Percentiles rank a stretch among this genome's conserved stretches.
Conservation (phyloP, 2,113 vertebrate genomes). For the Apistogramma diplotaenia region DNA sequence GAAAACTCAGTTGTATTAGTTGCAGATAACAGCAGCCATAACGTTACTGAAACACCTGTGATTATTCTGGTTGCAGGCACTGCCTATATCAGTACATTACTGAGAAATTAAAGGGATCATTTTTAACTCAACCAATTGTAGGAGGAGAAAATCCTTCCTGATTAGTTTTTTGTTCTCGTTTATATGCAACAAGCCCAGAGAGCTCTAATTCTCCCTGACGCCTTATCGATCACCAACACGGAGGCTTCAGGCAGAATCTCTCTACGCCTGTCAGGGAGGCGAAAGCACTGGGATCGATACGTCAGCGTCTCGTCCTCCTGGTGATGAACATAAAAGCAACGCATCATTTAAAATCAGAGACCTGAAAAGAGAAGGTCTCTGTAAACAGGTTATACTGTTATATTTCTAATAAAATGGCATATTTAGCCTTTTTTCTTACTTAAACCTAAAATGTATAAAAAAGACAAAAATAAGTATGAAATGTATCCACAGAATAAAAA, state of each 20-base stretch:
- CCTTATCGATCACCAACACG: slow-evolving; percentile 12
- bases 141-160: background rate
- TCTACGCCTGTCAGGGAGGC: slow-evolving; percentile 27
- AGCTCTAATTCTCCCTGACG: slow-evolving; percentile 27
- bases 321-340: background rate
- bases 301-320: background rate
- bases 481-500: too few species aligned
- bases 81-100: background rate
- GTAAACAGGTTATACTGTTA: background rate
- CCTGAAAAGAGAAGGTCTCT: background rate
- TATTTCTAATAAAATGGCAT: background rate
- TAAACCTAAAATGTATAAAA: background rate
- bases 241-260: slow-evolving; percentile 18
- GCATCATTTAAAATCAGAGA: slow-evolving; percentile 5
- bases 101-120: background rate
- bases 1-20: background rate
- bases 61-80: background rate
- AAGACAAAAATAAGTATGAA: too few species aligned
- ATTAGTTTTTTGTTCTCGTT: background rate
- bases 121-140: background rate
- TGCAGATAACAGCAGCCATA: background rate
- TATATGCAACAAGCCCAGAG: background rate
- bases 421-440: too few species aligned
- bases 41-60: background rate
- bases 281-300: slow-evolving; percentile 22